A percentile compares a stretch with the other conserved stretches of the same genome.
Conservation (phyloP, 2,888 invertebrate genomes). For the Ophion obscuratus region DNA sequence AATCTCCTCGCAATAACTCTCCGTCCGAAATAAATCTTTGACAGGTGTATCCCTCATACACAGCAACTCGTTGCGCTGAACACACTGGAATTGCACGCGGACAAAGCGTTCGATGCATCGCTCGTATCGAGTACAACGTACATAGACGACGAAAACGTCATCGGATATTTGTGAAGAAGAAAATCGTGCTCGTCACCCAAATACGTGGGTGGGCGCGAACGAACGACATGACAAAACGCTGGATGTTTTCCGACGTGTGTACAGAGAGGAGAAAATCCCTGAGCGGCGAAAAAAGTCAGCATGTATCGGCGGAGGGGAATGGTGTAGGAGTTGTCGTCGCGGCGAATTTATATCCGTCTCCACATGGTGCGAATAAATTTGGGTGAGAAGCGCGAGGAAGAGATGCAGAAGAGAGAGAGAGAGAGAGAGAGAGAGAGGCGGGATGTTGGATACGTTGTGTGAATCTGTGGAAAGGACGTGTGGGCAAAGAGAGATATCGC, state of each 20-base stretch:
- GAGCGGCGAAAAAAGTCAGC: constrained; percentile 24
- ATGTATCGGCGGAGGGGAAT: not conserved
- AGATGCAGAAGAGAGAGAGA: not conserved
- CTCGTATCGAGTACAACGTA: not conserved
- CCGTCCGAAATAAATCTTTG: constrained; percentile 23
- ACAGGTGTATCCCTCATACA: not conserved
- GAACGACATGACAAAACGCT: constrained; percentile 4
- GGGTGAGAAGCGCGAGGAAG: constrained; percentile 4
- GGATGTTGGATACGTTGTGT: constrained; percentile 14
- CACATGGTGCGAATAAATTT: constrained; percentile 64
- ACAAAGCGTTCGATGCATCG: not conserved
- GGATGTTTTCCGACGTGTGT: constrained; percentile 23
- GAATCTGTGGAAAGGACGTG: not conserved
- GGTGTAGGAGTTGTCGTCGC: constrained; percentile 28
- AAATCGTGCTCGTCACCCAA: not conserved
- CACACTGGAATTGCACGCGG: not conserved
- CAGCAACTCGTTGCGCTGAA: not conserved
- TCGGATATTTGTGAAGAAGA: not conserved
- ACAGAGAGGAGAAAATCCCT: constrained; percentile 23
- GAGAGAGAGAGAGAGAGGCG: not conserved
- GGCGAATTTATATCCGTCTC: constrained; percentile 62
- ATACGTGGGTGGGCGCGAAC: not conserved
- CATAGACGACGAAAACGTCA: not conserved
- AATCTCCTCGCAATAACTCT: constrained; percentile 40
- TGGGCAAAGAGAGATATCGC: constrained; percentile 50